phyloP scores from a whole-genome alignment of 1,140 invertebrate species.

The Zaprionus camerounensis region DNA sequence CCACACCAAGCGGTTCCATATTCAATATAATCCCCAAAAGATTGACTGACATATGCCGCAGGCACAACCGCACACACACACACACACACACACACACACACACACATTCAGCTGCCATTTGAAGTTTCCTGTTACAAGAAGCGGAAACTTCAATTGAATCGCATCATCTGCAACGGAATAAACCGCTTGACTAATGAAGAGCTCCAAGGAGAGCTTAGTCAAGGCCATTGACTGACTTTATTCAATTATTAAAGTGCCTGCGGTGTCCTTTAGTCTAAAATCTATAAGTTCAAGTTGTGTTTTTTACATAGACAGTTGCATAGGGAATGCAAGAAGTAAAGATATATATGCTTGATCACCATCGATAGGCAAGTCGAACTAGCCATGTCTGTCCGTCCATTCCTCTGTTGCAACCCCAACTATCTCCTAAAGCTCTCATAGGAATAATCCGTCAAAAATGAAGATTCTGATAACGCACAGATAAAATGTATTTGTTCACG shows the following conservation, averaged over 20 bases:
- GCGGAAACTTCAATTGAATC: slow-evolving; percentile 10
- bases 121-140: slow-evolving; percentile 14
- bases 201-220: not conserved
- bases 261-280: not conserved
- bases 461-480: too few species aligned
- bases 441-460: too few species aligned
- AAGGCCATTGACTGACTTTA: not conserved
- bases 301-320: too few species aligned
- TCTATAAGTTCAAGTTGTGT: not conserved
- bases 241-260: not conserved
- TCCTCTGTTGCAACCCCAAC: too few species aligned
- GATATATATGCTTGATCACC: too few species aligned
- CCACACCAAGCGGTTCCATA: slow-evolving; percentile 29
- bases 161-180: slow-evolving; percentile 3
- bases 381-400: too few species aligned
- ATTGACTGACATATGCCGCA: slow-evolving; percentile 52
- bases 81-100: not conserved
- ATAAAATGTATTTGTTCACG: too few species aligned
- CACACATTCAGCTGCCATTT: not conserved
- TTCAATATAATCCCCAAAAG: slow-evolving; percentile 61
- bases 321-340: too few species aligned
- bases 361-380: too few species aligned
- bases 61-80: slow-evolving; percentile 11
- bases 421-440: too few species aligned
- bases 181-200: slow-evolving; percentile 6